Conservation (phyloP, 2,113 vertebrate species). For the Ctenomys sociabilis region DNA sequence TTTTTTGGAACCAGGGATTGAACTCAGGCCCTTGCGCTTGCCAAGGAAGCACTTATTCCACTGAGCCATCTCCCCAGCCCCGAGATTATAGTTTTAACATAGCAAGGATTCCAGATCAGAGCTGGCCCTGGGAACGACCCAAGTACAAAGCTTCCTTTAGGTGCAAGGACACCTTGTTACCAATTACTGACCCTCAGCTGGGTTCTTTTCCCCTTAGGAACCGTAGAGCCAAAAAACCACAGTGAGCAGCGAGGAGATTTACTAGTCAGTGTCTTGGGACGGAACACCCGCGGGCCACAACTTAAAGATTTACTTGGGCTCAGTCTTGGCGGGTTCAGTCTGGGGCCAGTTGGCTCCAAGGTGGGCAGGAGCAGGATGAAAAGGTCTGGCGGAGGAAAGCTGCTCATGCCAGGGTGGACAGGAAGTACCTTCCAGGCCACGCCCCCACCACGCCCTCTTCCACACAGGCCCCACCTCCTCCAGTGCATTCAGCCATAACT, state of each 20-base stretch:
- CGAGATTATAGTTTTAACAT: not conserved
- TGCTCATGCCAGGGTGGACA: not conserved
- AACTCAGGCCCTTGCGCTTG: too few species aligned
- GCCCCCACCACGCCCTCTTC: not conserved
- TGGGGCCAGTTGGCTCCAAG: not conserved
- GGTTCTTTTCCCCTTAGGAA: not conserved
- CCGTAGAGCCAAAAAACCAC: not conserved
- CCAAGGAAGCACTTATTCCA: too few species aligned
- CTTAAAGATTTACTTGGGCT: not conserved
- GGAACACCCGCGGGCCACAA: not conserved
- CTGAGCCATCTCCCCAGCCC: too few species aligned
- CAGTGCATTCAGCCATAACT: not conserved
- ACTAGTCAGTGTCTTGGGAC: not conserved
- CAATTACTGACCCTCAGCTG: not conserved
- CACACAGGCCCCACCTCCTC: not conserved
- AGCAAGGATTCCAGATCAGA: not conserved
- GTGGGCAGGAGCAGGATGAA: not conserved
- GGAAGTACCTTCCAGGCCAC: not conserved
- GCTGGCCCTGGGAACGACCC: not conserved
- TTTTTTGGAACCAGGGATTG: too few species aligned
- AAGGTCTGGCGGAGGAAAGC: not conserved
- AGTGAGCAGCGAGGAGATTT: not conserved
- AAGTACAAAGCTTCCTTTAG: not conserved
- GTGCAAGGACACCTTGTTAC: not conserved
- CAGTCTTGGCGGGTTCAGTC: not conserved